Evolutionary conservation across 2,113 vertebrate species (phyloP).

Genomic region (Pionites leucogaster): DNA sequence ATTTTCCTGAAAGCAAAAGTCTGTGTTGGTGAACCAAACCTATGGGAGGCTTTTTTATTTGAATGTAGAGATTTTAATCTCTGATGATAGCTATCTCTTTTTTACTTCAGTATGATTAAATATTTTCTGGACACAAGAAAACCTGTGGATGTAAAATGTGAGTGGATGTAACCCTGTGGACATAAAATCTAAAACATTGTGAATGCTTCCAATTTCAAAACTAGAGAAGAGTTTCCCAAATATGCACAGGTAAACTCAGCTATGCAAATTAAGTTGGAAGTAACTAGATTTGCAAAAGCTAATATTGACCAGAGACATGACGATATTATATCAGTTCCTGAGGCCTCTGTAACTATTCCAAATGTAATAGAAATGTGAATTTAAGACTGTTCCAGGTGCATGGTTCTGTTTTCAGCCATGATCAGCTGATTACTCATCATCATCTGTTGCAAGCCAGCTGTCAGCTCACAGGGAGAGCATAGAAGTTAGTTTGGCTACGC

Average conservation of each 20-base stretch:
- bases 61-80: neutral
- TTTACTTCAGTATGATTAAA: neutral
- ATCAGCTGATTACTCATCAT: slow-evolving; percentile 64
- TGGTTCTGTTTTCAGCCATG: slow-evolving; percentile 32
- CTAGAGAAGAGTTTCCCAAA: neutral
- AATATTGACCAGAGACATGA: neutral
- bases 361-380: neutral
- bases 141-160: neutral
- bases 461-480: slow-evolving; percentile 33
- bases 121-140: neutral
- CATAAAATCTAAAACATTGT: neutral
- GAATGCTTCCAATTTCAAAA: neutral
- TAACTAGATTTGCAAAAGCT: neutral
- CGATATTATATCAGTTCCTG: neutral
- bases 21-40: neutral
- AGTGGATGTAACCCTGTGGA: neutral
- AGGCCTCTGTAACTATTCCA: neutral
- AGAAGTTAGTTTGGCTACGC: slow-evolving; percentile 57
- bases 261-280: neutral
- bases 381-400: slow-evolving; percentile 33
- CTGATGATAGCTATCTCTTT: neutral
- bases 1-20: neutral
- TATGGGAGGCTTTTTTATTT: neutral
- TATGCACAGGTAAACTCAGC: neutral
- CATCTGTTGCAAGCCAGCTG: slow-evolving; percentile 54